Percentiles rank a stretch among this genome's conserved stretches.
Conservation (phyloP, 1,140 invertebrate species). For the Eriosoma lanigerum region DNA sequence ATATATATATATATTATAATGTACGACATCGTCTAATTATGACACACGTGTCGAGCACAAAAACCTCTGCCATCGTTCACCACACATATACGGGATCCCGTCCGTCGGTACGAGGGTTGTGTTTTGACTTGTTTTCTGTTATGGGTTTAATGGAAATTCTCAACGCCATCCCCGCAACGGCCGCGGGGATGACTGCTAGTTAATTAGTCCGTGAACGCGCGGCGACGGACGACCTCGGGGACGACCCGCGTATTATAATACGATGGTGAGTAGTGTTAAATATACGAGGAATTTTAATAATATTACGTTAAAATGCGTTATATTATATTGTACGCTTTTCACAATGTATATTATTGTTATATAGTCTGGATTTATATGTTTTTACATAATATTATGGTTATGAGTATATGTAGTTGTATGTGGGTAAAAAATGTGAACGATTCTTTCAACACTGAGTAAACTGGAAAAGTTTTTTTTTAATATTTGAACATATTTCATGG, state of each 20-base stretch:
- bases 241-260: not conserved
- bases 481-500: too few species aligned
- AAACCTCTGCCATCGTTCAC: not conserved
- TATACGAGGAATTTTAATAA: constrained; percentile 28
- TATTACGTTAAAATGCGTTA: too few species aligned
- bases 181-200: constrained; percentile 14
- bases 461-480: too few species aligned
- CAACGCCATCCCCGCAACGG: not conserved
- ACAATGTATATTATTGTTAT: not conserved
- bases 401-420: not conserved
- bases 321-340: not conserved
- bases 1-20: constrained; percentile 4
- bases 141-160: constrained; percentile 39
- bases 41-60: constrained; percentile 23
- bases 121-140: constrained; percentile 37
- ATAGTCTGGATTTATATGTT: not conserved
- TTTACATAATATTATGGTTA: not conserved
- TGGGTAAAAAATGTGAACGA: too few species aligned
- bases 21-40: constrained; percentile 42
- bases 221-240: not conserved
- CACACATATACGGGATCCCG: not conserved
- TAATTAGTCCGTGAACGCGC: constrained; percentile 27
- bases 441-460: too few species aligned
- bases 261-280: constrained; percentile 13
- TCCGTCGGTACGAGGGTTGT: not conserved